These are phyloP conservation scores for Anagyrus pseudococci DNA, from an alignment of 2,888 invertebrate species.

Conservation along the genomic window DNA sequence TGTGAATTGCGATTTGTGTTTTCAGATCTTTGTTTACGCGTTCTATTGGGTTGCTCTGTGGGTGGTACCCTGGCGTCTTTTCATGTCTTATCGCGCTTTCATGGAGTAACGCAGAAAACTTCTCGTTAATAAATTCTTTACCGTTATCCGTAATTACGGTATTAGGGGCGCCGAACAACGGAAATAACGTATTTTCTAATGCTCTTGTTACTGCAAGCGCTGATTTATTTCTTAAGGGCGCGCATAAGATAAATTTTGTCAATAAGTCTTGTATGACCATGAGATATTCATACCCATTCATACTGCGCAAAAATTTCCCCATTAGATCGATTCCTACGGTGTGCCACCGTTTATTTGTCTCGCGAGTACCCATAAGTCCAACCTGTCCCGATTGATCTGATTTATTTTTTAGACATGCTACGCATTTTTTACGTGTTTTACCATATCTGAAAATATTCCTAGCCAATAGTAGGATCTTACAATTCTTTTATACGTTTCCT, in stretches of 20 bases:
- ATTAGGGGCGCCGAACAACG: background rate
- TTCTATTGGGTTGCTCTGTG: background rate
- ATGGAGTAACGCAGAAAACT: background rate
- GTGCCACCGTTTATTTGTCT: background rate
- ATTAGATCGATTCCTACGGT: conserved; percentile 7
- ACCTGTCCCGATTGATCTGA: background rate
- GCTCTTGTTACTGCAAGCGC: no score
- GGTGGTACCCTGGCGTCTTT: background rate
- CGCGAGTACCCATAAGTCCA: background rate
- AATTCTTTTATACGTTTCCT: conserved; percentile 4
- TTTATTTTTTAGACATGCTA: background rate
- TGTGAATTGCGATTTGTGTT: background rate
- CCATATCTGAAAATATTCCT: background rate
- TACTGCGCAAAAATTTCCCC: conserved; percentile 10
- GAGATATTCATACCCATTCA: conserved; percentile 1
- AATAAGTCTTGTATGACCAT: conserved; percentile 17
- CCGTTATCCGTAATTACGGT: background rate
- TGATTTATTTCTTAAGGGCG: background rate
- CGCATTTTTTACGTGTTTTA: background rate
- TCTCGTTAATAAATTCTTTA: background rate
- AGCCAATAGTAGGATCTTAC: conserved; percentile 2
- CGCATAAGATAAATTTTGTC: conserved; percentile 4
- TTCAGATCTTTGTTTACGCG: background rate
- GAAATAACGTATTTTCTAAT: background rate
- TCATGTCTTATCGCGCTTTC: background rate